phyloP scores from a whole-genome alignment of 2,888 invertebrate genomes.

The Eretmocerus hayati region DNA sequence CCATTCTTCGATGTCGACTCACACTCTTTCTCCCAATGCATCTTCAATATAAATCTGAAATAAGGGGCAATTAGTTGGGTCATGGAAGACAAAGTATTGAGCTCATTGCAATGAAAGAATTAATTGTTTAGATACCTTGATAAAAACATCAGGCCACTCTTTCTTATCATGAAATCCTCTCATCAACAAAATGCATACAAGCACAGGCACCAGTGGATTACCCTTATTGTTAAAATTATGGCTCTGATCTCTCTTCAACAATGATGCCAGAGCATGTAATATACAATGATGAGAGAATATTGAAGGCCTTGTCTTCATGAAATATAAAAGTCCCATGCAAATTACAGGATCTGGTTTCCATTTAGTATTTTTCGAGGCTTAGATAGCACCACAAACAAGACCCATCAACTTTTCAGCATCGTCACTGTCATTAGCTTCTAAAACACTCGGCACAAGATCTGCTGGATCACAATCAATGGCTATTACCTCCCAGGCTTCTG shows the following conservation, averaged over 20 bases:
- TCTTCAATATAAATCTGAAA: constrained; percentile 85
- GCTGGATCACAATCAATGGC: constrained; percentile 76
- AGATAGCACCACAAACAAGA: constrained; percentile 82
- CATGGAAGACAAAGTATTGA: too few relatives aligned
- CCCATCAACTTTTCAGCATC: constrained; percentile 75
- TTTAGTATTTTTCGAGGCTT: constrained; percentile 66
- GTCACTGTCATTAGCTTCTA: constrained; percentile 68
- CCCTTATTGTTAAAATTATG: constrained; percentile 72
- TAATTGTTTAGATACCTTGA: constrained; percentile 63
- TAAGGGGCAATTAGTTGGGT: too few relatives aligned
- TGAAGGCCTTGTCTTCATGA: constrained; percentile 72
- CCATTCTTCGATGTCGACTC: constrained; percentile 90
- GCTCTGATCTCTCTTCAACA: constrained; percentile 67
- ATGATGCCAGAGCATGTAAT: constrained; percentile 70
- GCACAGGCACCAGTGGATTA: constrained; percentile 71
- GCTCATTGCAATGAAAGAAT: too few relatives aligned
- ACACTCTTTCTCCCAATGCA: constrained; percentile 83
- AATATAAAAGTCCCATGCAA: constrained; percentile 70
- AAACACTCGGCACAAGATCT: constrained; percentile 68
- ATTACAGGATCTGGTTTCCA: constrained; percentile 74
- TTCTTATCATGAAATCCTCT: constrained; percentile 74
- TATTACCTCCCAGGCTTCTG: constrained; percentile 63
- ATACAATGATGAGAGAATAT: constrained; percentile 71
- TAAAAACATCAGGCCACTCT: constrained; percentile 87
- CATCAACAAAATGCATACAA: constrained; percentile 78